Conservation (phyloP, 2,888 invertebrate genomes). For the Hedya salicella region DNA sequence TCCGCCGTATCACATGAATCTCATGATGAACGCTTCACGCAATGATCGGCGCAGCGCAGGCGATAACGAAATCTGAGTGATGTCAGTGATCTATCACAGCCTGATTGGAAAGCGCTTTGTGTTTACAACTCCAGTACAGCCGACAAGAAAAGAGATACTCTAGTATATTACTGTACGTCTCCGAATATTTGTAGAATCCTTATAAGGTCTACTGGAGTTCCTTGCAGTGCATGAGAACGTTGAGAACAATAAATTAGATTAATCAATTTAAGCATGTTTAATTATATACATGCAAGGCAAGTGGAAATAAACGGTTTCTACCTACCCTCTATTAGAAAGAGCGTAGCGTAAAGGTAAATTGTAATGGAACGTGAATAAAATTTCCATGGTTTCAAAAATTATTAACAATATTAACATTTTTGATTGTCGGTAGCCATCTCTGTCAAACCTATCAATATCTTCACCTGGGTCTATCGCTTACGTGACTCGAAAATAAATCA, state of each 20-base stretch:
- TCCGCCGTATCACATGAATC: conserved; percentile 17
- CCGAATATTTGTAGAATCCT: not conserved
- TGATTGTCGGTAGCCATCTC: too few relatives aligned
- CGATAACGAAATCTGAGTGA: conserved; percentile 44
- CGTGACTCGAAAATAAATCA: not conserved
- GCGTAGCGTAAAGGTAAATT: too few relatives aligned
- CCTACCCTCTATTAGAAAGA: too few relatives aligned
- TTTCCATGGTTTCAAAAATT: too few relatives aligned
- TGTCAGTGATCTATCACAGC: conserved; percentile 46
- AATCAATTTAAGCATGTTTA: too few relatives aligned
- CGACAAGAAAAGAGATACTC: conserved; percentile 37
- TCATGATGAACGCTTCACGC: conserved; percentile 35
- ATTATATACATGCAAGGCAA: too few relatives aligned
- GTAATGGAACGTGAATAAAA: too few relatives aligned
- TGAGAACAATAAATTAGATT: too few relatives aligned
- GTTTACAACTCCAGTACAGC: conserved; percentile 45
- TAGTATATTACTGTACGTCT: not conserved
- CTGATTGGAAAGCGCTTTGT: conserved; percentile 49
- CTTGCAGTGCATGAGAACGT: not conserved
- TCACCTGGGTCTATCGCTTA: not conserved
- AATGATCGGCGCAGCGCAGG: conserved; percentile 36
- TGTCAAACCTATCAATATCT: too few relatives aligned
- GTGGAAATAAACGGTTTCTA: too few relatives aligned
- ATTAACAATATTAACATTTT: too few relatives aligned
- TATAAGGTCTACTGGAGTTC: not conserved